Evolutionary conservation across 2,888 invertebrate species (phyloP).

Genomic region (Tetragonula carbonaria): DNA sequence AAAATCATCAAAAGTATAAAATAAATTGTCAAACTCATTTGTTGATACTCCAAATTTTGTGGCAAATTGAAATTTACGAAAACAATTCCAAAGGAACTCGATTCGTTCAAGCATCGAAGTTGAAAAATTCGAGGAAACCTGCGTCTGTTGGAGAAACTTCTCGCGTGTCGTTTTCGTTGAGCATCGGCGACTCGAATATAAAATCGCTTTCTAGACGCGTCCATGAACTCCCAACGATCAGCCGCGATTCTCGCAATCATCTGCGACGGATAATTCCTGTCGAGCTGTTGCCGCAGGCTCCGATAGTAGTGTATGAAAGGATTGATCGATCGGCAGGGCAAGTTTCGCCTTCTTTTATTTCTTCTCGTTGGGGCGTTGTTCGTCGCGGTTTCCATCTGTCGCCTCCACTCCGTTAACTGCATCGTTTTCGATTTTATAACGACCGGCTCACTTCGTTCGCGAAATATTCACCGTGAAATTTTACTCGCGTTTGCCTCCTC

Average conservation of each 20-base stretch:
- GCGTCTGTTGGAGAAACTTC: not conserved
- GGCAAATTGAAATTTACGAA: too few relatives aligned
- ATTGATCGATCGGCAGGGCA: conserved; percentile 67
- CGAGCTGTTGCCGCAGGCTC: conserved; percentile 60
- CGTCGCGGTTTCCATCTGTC: not conserved
- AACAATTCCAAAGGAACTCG: too few relatives aligned
- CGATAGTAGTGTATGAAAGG: conserved; percentile 72
- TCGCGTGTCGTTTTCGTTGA: conserved; percentile 43
- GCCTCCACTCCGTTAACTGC: conserved; percentile 15
- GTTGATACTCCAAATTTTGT: too few relatives aligned
- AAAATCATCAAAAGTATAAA: too few relatives aligned
- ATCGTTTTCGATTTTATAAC: conserved; percentile 25
- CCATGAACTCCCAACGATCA: conserved; percentile 69
- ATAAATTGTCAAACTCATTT: too few relatives aligned
- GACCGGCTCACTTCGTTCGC: not conserved
- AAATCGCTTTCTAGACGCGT: conserved; percentile 51
- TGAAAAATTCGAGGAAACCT: not conserved
- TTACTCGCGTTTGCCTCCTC: conserved; percentile 13
- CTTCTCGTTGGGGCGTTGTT: not conserved
- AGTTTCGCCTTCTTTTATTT: conserved; percentile 39
- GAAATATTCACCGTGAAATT: conserved; percentile 20
- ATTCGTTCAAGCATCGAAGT: not conserved
- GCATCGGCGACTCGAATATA: conserved; percentile 61
- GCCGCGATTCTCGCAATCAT: conserved; percentile 72
- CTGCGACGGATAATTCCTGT: conserved; percentile 61